phyloP scores from a whole-genome alignment of 2,113 vertebrate genomes.

The Ranitomeya variabilis region DNA sequence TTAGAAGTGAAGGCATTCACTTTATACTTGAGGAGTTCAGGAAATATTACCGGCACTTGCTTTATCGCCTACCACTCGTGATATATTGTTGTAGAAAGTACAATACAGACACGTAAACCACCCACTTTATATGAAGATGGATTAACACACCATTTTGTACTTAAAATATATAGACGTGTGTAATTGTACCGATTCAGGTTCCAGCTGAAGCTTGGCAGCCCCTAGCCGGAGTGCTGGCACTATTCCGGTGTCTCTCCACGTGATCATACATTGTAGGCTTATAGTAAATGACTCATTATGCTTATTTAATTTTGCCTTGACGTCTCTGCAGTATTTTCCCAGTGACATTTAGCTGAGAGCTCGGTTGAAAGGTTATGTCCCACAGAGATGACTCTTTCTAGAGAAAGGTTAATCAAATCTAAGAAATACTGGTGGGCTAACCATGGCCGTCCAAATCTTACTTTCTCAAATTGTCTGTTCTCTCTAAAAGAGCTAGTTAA shows the following conservation, averaged over 20 bases:
- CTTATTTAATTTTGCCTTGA: slow-evolving; percentile 22
- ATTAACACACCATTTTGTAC: neutral
- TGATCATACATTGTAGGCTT: neutral
- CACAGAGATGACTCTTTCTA: slow-evolving; percentile 51
- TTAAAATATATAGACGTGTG: neutral
- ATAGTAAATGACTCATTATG: slow-evolving; percentile 14
- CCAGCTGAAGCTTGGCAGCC: neutral
- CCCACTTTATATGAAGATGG: neutral
- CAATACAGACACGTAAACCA: neutral
- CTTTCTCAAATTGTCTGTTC: neutral
- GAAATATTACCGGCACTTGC: neutral
- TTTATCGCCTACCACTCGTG: neutral
- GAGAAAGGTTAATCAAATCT: slow-evolving; percentile 38
- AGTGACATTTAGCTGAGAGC: slow-evolving; percentile 9
- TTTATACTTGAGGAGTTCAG: neutral
- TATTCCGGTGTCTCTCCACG: neutral
- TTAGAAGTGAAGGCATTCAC: neutral
- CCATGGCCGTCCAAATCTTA: neutral
- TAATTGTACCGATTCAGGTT: neutral
- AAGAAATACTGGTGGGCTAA: neutral
- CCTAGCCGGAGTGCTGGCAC: neutral
- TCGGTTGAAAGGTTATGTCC: slow-evolving; percentile 50
- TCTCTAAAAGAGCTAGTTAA: neutral
- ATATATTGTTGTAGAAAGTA: neutral
- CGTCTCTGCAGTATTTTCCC: neutral